Evolutionary conservation across 2,797 vertebrate genomes (phyloP).

Genomic region (Oophaga sylvatica): DNA sequence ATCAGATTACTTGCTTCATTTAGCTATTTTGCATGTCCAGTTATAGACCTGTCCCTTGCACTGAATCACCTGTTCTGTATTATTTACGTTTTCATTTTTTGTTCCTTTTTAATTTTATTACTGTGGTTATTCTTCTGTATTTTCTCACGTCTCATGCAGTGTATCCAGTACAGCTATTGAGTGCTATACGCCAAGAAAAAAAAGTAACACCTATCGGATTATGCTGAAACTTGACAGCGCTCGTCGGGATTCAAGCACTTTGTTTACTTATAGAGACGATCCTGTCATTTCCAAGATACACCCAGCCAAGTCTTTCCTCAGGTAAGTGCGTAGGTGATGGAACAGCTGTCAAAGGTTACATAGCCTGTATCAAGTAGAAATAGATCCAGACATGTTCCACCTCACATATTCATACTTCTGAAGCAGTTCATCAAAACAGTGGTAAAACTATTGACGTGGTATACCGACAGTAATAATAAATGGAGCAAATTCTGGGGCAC

Average conservation of each 20-base stretch:
- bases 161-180: constrained; percentile 75
- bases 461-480: no score
- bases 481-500: no score
- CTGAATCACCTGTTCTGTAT: neutral
- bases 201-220: constrained; percentile 74
- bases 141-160: constrained; percentile 69
- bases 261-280: constrained; percentile 89
- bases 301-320: constrained; percentile 92
- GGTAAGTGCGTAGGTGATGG: constrained; percentile 71
- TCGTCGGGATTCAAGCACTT: constrained; percentile 68
- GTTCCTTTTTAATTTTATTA: neutral
- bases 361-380: no score
- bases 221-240: constrained; percentile 86
- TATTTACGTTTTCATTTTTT: neutral
- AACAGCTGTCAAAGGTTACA: neutral
- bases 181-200: constrained; percentile 86
- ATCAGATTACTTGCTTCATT: no score
- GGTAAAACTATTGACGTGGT: no score
- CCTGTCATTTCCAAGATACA: constrained; percentile 87
- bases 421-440: no score
- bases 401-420: no score
- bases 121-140: neutral
- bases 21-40: no score
- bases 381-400: no score
- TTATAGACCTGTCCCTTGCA: neutral